A percentile compares a stretch with the other conserved stretches of the same genome.
Conservation (phyloP, 2,888 invertebrate genomes). For the Cataglyphis altisquamis region DNA sequence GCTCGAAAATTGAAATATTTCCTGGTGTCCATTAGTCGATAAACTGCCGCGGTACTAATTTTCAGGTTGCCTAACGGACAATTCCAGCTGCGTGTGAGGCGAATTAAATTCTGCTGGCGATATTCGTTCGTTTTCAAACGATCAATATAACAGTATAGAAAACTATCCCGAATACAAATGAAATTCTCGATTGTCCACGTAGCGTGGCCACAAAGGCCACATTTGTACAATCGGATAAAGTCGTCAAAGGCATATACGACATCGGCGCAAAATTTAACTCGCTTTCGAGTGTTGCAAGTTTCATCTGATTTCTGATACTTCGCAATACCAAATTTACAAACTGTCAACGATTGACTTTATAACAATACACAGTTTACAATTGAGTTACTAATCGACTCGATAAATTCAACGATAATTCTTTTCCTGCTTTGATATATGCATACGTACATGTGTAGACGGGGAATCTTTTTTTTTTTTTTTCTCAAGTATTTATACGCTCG, state of each 20-base stretch:
- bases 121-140: conserved; percentile 45
- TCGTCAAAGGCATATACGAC: not conserved
- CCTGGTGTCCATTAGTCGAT: conserved; percentile 53
- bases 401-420: not conserved
- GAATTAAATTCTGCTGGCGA: conserved; percentile 53
- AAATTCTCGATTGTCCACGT: not conserved
- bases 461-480: conserved; percentile 19
- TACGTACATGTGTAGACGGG: not conserved
- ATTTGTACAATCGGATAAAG: conserved; percentile 14
- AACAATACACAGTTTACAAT: not conserved
- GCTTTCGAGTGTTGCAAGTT: not conserved
- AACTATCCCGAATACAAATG: conserved; percentile 50
- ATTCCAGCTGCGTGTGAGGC: conserved; percentile 52
- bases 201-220: conserved; percentile 26
- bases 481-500: conserved; percentile 20
- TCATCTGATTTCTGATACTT: conserved; percentile 5
- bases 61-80: conserved; percentile 46
- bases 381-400: not conserved
- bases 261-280: not conserved
- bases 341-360: not conserved
- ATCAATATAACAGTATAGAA: conserved; percentile 38
- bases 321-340: conserved; percentile 1
- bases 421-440: too few species aligned
- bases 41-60: conserved; percentile 49
- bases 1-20: conserved; percentile 51